phyloP scores from a whole-genome alignment of 2,888 invertebrate species.

The Watsonalla binaria region DNA sequence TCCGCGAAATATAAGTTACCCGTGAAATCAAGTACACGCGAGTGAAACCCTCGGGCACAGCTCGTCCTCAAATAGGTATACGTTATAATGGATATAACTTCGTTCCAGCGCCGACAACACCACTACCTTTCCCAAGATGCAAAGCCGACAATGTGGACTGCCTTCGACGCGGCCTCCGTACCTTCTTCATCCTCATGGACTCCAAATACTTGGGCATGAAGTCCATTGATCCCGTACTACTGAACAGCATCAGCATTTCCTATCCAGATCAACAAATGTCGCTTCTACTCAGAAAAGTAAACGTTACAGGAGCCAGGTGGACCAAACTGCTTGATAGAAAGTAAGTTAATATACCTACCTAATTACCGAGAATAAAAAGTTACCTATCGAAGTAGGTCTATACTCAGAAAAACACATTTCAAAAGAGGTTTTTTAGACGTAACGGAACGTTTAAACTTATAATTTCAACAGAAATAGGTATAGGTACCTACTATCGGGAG shows the following conservation, averaged over 20 bases:
- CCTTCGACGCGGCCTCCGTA: conserved; percentile 57
- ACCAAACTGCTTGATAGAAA: conserved; percentile 55
- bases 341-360: conserved; percentile 25
- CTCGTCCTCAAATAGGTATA: too few relatives aligned
- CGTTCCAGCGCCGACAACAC: conserved; percentile 31
- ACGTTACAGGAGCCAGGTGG: conserved; percentile 67
- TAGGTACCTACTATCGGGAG: too few relatives aligned
- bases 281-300: conserved; percentile 56
- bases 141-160: conserved; percentile 57
- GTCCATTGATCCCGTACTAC: conserved; percentile 49
- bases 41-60: too few relatives aligned
- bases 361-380: too few relatives aligned
- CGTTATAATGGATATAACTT: conserved; percentile 6
- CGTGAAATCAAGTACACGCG: too few relatives aligned
- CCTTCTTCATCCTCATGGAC: conserved; percentile 69
- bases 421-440: too few relatives aligned
- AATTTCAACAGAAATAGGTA: too few relatives aligned
- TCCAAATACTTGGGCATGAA: conserved; percentile 56
- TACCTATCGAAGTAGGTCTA: too few relatives aligned
- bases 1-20: too few relatives aligned
- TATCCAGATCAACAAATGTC: conserved; percentile 56
- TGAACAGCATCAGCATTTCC: conserved; percentile 57
- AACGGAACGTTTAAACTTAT: too few relatives aligned
- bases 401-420: too few relatives aligned
- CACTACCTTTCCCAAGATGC: conserved; percentile 63